A percentile compares a stretch with the other conserved stretches of the same genome.
Conservation (phyloP, 1,140 invertebrate genomes). For the Ceratina japonica region DNA sequence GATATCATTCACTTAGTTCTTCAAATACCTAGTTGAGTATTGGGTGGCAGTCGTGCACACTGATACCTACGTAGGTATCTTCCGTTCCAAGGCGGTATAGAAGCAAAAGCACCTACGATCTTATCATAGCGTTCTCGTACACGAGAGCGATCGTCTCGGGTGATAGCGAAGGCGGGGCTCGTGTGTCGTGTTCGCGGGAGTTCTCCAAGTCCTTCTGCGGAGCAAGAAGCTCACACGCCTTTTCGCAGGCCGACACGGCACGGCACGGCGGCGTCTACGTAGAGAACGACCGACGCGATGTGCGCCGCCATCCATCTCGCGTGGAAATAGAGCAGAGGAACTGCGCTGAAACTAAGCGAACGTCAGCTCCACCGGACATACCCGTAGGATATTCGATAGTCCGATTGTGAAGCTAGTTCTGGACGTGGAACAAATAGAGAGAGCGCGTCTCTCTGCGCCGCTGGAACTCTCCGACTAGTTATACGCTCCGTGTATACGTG, state of each 20-base stretch:
- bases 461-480: neutral
- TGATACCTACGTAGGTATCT: too few relatives aligned
- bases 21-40: neutral
- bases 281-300: neutral
- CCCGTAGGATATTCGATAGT: slow-evolving; percentile 59
- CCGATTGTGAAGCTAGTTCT: slow-evolving; percentile 34
- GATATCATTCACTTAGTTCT: neutral
- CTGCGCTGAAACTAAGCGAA: slow-evolving; percentile 46
- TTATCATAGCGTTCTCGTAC: slow-evolving; percentile 3
- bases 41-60: too few relatives aligned
- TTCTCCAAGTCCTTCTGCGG: neutral
- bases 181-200: neutral
- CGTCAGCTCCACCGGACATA: slow-evolving; percentile 49
- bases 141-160: neutral
- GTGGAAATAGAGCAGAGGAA: slow-evolving; percentile 23
- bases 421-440: slow-evolving; percentile 38
- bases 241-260: slow-evolving; percentile 1
- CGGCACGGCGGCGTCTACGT: neutral
- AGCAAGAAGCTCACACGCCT: slow-evolving; percentile 2
- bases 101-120: slow-evolving; percentile 3
- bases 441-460: neutral
- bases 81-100: too few relatives aligned
- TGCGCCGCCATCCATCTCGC: slow-evolving; percentile 37
- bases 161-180: neutral
- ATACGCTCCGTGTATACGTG: neutral